phyloP scores from a whole-genome alignment of 2,113 vertebrate species.

The Pycnonotus jocosus region DNA sequence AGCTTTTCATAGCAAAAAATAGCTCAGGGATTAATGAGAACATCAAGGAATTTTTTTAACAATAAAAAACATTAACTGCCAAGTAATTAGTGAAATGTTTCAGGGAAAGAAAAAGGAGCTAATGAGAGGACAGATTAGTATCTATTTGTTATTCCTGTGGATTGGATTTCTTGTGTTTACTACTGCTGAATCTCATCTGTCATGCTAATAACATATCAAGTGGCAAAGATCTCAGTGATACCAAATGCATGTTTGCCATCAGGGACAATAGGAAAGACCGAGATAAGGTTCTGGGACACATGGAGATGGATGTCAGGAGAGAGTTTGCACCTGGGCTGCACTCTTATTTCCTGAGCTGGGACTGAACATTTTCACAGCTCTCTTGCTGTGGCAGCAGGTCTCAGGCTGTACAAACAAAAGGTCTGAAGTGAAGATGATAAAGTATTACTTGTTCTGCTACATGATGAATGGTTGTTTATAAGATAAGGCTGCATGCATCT shows the following conservation, averaged over 20 bases:
- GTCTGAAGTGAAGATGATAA: background rate
- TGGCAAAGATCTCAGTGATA: background rate
- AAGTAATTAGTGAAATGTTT: background rate
- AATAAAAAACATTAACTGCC: background rate
- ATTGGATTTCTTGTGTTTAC: background rate
- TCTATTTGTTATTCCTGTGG: background rate
- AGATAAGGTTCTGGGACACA: background rate
- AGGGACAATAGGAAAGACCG: background rate
- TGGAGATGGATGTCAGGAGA: background rate
- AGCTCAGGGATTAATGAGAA: background rate
- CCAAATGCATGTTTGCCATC: background rate
- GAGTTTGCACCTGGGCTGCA: background rate
- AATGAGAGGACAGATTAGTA: background rate
- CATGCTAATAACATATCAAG: background rate
- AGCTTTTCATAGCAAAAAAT: background rate
- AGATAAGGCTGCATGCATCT: background rate
- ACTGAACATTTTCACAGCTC: constrained; percentile 56
- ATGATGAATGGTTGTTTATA: constrained; percentile 18
- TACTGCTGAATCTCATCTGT: background rate
- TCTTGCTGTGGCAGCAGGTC: constrained; percentile 47
- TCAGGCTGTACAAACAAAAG: constrained; percentile 32
- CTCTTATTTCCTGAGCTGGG: background rate
- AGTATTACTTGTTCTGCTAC: constrained; percentile 46
- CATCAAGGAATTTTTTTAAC: background rate
- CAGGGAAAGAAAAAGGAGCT: background rate